A percentile compares a stretch with the other conserved stretches of the same genome.
phyloP scores from a whole-genome alignment of 2,888 invertebrate species.

The Caenorhabditis zanzibari region DNA sequence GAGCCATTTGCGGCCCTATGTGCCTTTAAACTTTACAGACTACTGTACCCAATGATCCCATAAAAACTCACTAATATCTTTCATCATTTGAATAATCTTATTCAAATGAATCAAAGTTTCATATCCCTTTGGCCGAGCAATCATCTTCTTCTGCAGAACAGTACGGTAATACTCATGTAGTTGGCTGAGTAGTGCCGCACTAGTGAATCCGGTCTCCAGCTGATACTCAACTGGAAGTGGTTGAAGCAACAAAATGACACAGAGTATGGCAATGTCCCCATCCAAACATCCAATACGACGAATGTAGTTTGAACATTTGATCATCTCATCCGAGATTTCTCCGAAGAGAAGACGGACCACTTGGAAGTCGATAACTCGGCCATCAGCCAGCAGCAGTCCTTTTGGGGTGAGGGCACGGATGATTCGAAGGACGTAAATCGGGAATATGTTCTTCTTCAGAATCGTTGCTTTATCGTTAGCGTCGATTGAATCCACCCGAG shows the following conservation, averaged over 20 bases:
- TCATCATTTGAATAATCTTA: slow-evolving; percentile 1
- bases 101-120: not conserved
- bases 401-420: slow-evolving; percentile 47
- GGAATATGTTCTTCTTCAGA: slow-evolving; percentile 53
- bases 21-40: no score
- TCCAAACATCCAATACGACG: slow-evolving; percentile 27
- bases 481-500: slow-evolving; percentile 29
- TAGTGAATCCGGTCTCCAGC: not conserved
- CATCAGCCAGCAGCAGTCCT: slow-evolving; percentile 57
- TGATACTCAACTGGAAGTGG: slow-evolving; percentile 5
- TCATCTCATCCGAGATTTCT: slow-evolving; percentile 36
- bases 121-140: not conserved
- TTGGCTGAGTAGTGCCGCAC: not conserved
- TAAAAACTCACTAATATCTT: slow-evolving; percentile 35
- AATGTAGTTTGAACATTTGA: slow-evolving; percentile 19
- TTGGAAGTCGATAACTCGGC: slow-evolving; percentile 24
- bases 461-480: slow-evolving; percentile 56
- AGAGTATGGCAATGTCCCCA: slow-evolving; percentile 54
- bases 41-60: no score
- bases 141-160: slow-evolving; percentile 8
- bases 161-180: not conserved
- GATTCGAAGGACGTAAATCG: slow-evolving; percentile 50
- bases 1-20: no score
- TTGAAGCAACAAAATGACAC: slow-evolving; percentile 43
- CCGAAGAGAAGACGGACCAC: slow-evolving; percentile 48